Evolutionary conservation across 37 sponge, comb jelly and placozoan species (phyloP).

Genomic region (Agelas oroides): DNA sequence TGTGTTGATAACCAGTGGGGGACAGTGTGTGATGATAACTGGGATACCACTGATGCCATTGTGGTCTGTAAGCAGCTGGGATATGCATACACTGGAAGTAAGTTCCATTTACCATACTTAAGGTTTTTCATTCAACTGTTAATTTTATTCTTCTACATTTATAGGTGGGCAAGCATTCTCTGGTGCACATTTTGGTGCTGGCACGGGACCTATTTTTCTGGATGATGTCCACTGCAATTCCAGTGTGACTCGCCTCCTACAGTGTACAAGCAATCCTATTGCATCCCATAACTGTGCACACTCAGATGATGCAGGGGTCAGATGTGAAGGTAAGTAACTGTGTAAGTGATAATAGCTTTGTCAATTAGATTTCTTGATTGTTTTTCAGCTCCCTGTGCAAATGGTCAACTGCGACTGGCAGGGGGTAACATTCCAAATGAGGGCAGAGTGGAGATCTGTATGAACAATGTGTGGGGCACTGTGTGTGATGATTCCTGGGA

Average conservation of each 20-base stretch:
- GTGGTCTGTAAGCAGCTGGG: slow-evolving; percentile 8
- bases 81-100: slow-evolving; percentile 6
- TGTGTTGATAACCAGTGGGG: slow-evolving; percentile 27
- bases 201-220: slow-evolving; percentile 16
- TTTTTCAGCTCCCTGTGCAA: slow-evolving; percentile 6
- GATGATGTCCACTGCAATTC: slow-evolving; percentile 6
- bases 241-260: neutral
- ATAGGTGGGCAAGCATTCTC: slow-evolving; percentile 4
- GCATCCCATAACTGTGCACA: slow-evolving; percentile 3
- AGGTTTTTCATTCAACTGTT: no score
- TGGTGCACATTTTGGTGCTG: slow-evolving; percentile 22
- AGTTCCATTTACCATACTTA: neutral
- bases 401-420: slow-evolving; percentile 14
- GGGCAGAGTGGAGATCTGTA: slow-evolving; percentile 24
- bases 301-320: slow-evolving; percentile 12
- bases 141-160: neutral
- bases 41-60: slow-evolving; percentile 1
- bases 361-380: no score
- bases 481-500: slow-evolving; percentile 26
- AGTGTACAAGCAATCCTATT: slow-evolving; percentile 18
- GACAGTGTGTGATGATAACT: slow-evolving; percentile 1
- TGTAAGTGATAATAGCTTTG: no score
- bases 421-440: slow-evolving; percentile 21
- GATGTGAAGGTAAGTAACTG: slow-evolving; percentile 1
- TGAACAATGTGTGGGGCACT: slow-evolving; percentile 35